Evolutionary conservation across 2,888 invertebrate genomes (phyloP).

Genomic region (Thysanoteuthis rhombus): DNA sequence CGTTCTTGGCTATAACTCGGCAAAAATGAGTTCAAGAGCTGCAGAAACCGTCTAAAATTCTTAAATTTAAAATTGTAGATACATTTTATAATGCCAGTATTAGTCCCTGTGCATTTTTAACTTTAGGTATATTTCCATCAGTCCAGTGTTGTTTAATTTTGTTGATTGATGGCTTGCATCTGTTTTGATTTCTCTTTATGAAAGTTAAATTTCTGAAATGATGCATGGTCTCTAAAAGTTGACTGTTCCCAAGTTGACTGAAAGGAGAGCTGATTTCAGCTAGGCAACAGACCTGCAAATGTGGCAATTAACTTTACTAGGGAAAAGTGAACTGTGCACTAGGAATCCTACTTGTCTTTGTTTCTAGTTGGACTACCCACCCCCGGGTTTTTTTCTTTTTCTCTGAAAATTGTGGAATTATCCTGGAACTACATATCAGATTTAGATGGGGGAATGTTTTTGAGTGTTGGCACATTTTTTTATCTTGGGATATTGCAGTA

Average conservation of each 20-base stretch:
- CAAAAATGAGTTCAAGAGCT: not conserved
- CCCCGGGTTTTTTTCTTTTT: not conserved
- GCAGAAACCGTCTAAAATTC: not conserved
- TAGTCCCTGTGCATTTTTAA: not conserved
- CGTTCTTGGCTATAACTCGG: not conserved
- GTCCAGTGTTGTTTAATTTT: not conserved
- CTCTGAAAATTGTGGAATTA: not conserved
- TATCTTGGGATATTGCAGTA: constrained; percentile 12
- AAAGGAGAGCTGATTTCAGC: not conserved
- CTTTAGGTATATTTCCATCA: not conserved
- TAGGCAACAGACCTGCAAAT: not conserved
- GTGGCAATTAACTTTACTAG: not conserved
- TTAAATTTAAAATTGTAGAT: not conserved
- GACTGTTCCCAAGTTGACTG: not conserved
- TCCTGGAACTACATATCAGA: not conserved
- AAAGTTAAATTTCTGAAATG: not conserved
- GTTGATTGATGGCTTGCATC: not conserved
- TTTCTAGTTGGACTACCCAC: not conserved
- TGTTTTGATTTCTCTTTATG: not conserved
- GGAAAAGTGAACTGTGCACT: not conserved
- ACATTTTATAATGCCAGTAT: not conserved
- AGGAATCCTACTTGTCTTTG: not conserved
- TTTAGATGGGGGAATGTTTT: constrained; percentile 1
- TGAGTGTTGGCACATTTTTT: not conserved
- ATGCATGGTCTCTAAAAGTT: not conserved